Base-by-base conservation (phyloP, 2,888 invertebrate genomes). In the Pyrgus malvae region DNA sequence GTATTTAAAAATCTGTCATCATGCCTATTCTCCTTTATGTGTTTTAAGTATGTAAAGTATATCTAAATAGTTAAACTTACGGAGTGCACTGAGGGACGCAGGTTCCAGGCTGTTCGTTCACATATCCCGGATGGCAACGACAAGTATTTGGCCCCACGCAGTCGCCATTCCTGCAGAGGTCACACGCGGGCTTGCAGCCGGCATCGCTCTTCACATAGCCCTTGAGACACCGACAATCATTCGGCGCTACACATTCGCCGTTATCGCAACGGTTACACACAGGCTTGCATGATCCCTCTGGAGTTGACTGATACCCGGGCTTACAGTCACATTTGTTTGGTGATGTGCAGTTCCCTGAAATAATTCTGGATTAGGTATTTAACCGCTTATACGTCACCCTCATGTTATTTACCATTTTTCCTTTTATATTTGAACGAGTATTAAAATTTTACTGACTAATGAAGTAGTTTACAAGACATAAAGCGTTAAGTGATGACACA, bases 291-390 rank as follows among this genome's bases (percentile, higher is more conserved):
- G 82, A 77, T 0, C 88, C 90, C 3, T 84, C 78, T 0, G 76
- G 64, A 5, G 85, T 81, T 0, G 80, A 55, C 38, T 78, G 74
- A 65, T 83, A 92, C 7, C 92, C 92, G 60, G 83, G 59, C 55
- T 82, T 87, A 68, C 94, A 94, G n/a, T 85, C 72, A 66, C 94
- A 94, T 1, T 77, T 79, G 64, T 93, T 92, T 1, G 86, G 84
- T 0, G 78, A 73, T 9, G 91, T 87, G 63, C 94, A 94, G 35
- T 91, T 91, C 1, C 90, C 85, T 61, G 74, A 38, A 21, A 41
- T 9, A 54, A 16, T 1, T 16, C 12, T 16, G 9, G 12, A n/a
- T 23, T 23, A 23, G 3, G 3, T 23, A 17, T 7, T n/a, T 25
- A 48, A 51, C 17, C 38, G 46, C 11, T n/a, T n/a, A n/a, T n/a